Percentiles rank a stretch among this genome's conserved stretches.
phyloP scores from a whole-genome alignment of 2,797 vertebrate genomes.

The Dallia pectoralis region DNA sequence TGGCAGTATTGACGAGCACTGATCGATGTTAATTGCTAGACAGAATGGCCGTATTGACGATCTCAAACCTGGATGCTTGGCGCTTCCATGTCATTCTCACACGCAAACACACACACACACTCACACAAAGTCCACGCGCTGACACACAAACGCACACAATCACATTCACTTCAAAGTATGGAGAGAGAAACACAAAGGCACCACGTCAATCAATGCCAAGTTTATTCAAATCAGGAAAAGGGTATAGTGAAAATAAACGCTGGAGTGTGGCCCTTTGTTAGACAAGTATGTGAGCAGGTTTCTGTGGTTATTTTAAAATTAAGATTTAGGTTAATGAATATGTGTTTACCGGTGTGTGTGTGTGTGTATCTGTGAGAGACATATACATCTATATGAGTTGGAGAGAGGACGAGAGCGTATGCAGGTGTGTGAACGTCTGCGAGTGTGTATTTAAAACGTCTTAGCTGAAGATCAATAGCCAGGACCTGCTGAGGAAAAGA shows the following conservation, averaged over 20 bases:
- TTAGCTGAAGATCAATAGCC: constrained; percentile 76
- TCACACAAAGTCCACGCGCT: constrained; percentile 29
- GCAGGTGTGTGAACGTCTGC: constrained; percentile 18
- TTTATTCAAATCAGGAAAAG: constrained; percentile 60
- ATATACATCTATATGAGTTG: no score
- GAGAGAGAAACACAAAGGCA: constrained; percentile 64
- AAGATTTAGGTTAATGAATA: background rate
- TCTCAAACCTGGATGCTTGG: constrained; percentile 49
- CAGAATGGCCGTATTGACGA: constrained; percentile 79
- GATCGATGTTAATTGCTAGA: constrained; percentile 83
- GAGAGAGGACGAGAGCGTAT: no score
- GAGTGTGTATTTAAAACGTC: constrained; percentile 35
- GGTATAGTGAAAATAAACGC: constrained; percentile 53
- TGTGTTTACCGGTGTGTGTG: background rate
- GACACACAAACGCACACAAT: constrained; percentile 44
- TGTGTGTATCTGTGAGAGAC: constrained; percentile 17
- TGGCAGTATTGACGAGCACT: constrained; percentile 74
- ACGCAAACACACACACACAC: constrained; percentile 12
- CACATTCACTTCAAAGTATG: constrained; percentile 68
- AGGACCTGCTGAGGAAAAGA: constrained; percentile 78
- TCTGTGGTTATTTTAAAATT: background rate
- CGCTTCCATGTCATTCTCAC: no score
- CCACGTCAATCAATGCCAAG: constrained; percentile 68
- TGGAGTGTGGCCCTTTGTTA: constrained; percentile 37
- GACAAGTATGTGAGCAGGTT: constrained; percentile 19